phyloP scores from a whole-genome alignment of 2,888 invertebrate genomes.

The Horisme vitalbata region DNA sequence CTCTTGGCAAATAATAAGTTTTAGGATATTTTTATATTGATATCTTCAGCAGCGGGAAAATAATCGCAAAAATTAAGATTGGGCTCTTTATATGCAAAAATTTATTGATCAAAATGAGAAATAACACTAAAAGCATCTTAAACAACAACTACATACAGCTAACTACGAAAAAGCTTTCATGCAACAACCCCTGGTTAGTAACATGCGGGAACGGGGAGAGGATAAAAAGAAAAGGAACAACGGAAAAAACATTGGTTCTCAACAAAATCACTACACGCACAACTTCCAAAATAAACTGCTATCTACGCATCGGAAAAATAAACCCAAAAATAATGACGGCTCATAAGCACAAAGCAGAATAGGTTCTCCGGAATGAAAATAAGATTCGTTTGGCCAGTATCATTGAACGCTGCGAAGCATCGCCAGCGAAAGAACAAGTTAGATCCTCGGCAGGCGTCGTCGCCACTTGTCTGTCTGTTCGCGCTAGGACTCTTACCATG shows the following conservation, averaged over 20 bases:
- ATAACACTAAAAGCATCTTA: slow-evolving; percentile 65
- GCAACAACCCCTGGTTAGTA: slow-evolving; percentile 75
- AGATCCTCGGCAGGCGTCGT: slow-evolving; percentile 22
- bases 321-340: slow-evolving; percentile 76
- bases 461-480: slow-evolving; percentile 25
- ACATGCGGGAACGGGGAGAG: slow-evolving; percentile 61
- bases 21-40: slow-evolving; percentile 4
- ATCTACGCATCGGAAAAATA: slow-evolving; percentile 74
- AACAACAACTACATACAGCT: slow-evolving; percentile 55
- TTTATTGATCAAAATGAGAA: slow-evolving; percentile 51
- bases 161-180: slow-evolving; percentile 71
- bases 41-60: slow-evolving; percentile 22
- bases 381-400: slow-evolving; percentile 83
- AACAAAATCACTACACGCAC: slow-evolving; percentile 76
- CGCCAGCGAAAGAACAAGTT: slow-evolving; percentile 43
- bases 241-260: slow-evolving; percentile 81
- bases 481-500: slow-evolving; percentile 47
- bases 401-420: slow-evolving; percentile 72
- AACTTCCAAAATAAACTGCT: slow-evolving; percentile 68
- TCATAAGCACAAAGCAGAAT: slow-evolving; percentile 83
- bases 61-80: slow-evolving; percentile 32
- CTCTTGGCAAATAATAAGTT: slow-evolving; percentile 32
- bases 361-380: slow-evolving; percentile 82
- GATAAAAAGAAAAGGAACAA: slow-evolving; percentile 66
- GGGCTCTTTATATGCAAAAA: slow-evolving; percentile 42